A percentile compares a stretch with the other conserved stretches of the same genome.
Conservation (phyloP, 1,140 invertebrate genomes). For the Marisa cornuarietis region DNA sequence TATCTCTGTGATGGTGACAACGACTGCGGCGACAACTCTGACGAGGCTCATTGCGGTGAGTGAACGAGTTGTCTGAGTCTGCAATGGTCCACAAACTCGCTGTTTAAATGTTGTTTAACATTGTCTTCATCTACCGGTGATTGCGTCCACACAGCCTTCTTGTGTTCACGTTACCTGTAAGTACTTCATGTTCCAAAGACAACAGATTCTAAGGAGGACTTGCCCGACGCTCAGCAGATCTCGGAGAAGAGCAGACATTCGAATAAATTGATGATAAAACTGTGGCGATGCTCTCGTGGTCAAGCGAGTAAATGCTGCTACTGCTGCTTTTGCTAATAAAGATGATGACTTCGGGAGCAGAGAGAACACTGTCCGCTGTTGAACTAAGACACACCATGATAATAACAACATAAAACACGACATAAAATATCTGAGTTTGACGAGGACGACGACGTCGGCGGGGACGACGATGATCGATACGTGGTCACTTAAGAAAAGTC, state of each 20-base stretch:
- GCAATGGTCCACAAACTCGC: no score
- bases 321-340: background rate
- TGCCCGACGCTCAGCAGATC: background rate
- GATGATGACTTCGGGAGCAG: background rate
- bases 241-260: background rate
- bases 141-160: no score
- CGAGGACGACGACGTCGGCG: background rate
- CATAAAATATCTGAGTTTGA: background rate
- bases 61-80: background rate
- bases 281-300: background rate
- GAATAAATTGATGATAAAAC: background rate
- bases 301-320: background rate
- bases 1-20: background rate
- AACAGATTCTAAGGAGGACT: no score
- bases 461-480: background rate
- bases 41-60: conserved; percentile 7
- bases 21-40: background rate
- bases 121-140: no score
- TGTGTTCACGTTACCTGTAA: no score
- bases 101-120: no score
- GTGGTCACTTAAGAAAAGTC: no score
- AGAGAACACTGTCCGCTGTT: background rate
- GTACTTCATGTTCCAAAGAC: no score
- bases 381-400: no score
- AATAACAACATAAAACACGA: no score